A percentile compares a stretch with the other conserved stretches of the same genome.
phyloP scores from a whole-genome alignment of 2,797 vertebrate genomes.

The Tenualosa ilisha region DNA sequence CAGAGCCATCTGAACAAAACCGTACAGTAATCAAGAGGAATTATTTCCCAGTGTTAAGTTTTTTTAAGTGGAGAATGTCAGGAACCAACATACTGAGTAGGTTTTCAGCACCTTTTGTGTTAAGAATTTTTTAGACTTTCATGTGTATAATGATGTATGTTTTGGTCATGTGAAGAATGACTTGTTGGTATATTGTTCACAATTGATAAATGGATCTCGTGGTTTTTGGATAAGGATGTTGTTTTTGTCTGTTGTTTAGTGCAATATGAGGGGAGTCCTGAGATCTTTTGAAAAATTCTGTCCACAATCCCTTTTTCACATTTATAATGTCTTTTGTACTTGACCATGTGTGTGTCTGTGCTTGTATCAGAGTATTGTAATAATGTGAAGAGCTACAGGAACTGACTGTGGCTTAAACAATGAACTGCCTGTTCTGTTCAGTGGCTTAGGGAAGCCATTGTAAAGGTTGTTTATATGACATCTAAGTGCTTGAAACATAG shows the following conservation, averaged over 20 bases:
- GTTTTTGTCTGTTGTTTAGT: neutral
- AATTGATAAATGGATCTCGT: neutral
- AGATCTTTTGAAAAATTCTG: neutral
- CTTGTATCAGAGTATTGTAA: slow-evolving; percentile 15
- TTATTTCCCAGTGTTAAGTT: neutral
- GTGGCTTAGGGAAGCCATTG: neutral
- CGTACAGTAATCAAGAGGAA: neutral
- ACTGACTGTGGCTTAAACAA: neutral
- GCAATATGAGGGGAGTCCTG: neutral
- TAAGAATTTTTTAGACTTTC: neutral
- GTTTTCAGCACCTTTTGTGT: neutral
- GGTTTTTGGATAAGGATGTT: neutral
- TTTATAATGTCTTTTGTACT: slow-evolving; percentile 21
- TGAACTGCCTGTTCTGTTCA: neutral
- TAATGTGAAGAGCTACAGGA: neutral
- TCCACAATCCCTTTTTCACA: neutral
- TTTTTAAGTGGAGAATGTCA: neutral
- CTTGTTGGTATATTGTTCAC: neutral
- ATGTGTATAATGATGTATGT: neutral
- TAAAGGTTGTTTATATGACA: slow-evolving; percentile 34
- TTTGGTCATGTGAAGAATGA: neutral
- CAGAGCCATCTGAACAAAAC: neutral
- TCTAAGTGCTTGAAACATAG: slow-evolving; percentile 31
- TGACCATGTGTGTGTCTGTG: slow-evolving; percentile 21
- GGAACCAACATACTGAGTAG: neutral